Base-by-base conservation (phyloP, 2,888 invertebrate genomes). In the Sarcophaga caerulescens region DNA sequence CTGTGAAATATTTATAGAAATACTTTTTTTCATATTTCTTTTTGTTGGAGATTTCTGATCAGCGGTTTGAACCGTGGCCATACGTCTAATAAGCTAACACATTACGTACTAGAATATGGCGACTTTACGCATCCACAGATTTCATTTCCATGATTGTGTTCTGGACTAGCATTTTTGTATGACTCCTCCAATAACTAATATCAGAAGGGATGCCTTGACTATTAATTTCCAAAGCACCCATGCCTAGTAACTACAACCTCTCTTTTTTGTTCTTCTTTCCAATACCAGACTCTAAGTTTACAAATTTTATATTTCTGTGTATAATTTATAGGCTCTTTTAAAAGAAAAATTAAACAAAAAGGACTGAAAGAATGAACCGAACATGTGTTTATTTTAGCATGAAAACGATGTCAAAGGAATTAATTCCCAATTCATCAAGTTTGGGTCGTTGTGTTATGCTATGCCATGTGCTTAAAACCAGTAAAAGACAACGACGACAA, bases 391-490 rank as follows among this genome's bases (percentile, higher is more conserved):
- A 83, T 82, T 88, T 88, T 83, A 87, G 87, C 86, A 88, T 89
- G 79, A 89, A 89, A 90, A 89, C 89, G 88, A 90, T 92, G 92
- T 92, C 92, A 91, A 90, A 91, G 90, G 90, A 91, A 92, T 92
- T 92, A 92, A 91, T 92, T 92, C 91, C 91, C 91, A 92, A 92
- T 92, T 92, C 92, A 92, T 92, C 92, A 92, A 91, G 91, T 92
- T 92, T 92, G 90, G 90, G 71, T 52, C 2, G 35, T 70, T 65
- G 90, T 89, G n/a, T n/a, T n/a, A n/a, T 87, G 89, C 87, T 88
- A 78, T 75, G 87, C 87, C 85, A 85, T 71, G 78, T 87, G 77
- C 80, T 81, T 57, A 45, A 63, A 52, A 65, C 65, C 65, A 66
- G 66, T 66, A 66, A 65, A 44, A 57, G 66, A 68, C n/a, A n/a